A percentile compares a stretch with the other conserved stretches of the same genome.
phyloP scores from a whole-genome alignment of 92 coral and sea anemone genomes.

The Chrysogorgia sp. region DNA sequence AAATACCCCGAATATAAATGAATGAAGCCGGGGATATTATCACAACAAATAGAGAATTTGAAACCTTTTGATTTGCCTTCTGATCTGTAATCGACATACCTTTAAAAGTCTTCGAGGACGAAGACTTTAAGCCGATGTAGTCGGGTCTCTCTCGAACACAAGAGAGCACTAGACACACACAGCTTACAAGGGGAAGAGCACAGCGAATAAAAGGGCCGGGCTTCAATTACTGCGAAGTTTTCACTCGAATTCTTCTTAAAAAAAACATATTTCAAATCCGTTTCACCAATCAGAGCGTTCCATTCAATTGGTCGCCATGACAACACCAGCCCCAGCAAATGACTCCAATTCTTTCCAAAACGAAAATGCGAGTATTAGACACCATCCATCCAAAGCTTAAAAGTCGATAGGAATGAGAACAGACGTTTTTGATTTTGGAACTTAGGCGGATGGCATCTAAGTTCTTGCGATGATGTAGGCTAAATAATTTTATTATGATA shows the following conservation, averaged over 20 bases:
- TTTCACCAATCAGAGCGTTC: conserved; percentile 32
- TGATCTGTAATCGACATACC: conserved; percentile 14
- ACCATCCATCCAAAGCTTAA: not conserved
- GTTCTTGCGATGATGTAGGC: too few relatives aligned
- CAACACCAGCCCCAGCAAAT: conserved; percentile 39
- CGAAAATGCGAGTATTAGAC: conserved; percentile 4
- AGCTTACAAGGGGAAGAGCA: conserved; percentile 19
- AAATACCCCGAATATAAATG: conserved; percentile 37
- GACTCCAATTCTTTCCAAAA: not conserved
- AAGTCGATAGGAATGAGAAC: too few relatives aligned
- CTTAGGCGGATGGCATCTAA: too few relatives aligned
- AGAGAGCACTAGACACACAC: conserved; percentile 35
- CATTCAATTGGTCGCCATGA: conserved; percentile 13
- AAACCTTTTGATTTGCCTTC: conserved; percentile 6
- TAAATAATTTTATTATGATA: too few relatives aligned
- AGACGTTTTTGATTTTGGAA: too few relatives aligned
- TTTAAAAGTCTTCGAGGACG: conserved; percentile 29
- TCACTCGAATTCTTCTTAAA: conserved; percentile 1
- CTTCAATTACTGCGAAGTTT: not conserved
- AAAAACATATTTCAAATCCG: conserved; percentile 9
- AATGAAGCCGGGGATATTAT: too few relatives aligned
- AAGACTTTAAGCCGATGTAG: conserved; percentile 37
- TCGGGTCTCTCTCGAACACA: conserved; percentile 25
- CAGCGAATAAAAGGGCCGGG: conserved; percentile 4
- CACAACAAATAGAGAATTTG: not conserved